Percentiles rank a stretch among this genome's conserved stretches.
Evolutionary conservation across 2,113 vertebrate species (phyloP).

Genomic region (Pangasianodon gigas): DNA sequence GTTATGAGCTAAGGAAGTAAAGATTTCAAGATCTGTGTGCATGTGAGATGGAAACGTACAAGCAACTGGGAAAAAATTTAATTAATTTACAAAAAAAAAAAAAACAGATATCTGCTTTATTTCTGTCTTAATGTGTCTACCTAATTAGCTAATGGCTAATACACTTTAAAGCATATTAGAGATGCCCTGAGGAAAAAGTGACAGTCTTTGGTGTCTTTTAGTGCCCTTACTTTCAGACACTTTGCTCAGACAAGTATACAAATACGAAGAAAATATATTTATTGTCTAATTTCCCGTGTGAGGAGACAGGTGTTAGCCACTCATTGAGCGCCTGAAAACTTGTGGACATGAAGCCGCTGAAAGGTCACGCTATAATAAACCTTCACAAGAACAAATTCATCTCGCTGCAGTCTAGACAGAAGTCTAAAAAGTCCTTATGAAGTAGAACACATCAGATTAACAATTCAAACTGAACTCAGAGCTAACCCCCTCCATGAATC

Average conservation of each 20-base stretch:
- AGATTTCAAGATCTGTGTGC: neutral
- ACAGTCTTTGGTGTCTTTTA: slow-evolving; percentile 53
- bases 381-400: slow-evolving; percentile 87
- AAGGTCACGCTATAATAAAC: slow-evolving; percentile 87
- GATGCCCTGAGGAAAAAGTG: slow-evolving; percentile 64
- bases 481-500: slow-evolving; percentile 45
- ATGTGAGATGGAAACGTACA: neutral
- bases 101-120: slow-evolving; percentile 1
- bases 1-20: slow-evolving; percentile 17
- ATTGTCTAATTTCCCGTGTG: slow-evolving; percentile 81
- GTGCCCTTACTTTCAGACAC: slow-evolving; percentile 53
- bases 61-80: slow-evolving; percentile 1
- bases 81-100: slow-evolving; percentile 22
- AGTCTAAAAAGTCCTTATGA: neutral
- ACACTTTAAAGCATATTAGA: slow-evolving; percentile 58
- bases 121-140: slow-evolving; percentile 56
- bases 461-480: slow-evolving; percentile 53
- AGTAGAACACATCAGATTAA: slow-evolving; percentile 35
- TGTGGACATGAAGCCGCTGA: slow-evolving; percentile 85
- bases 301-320: slow-evolving; percentile 80
- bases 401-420: slow-evolving; percentile 44
- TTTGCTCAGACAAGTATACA: slow-evolving; percentile 58
- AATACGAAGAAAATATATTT: slow-evolving; percentile 75
- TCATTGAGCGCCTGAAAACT: slow-evolving; percentile 81
- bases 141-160: slow-evolving; percentile 59